phyloP scores from a whole-genome alignment of 2,797 vertebrate genomes.

The Sciurus vulgaris region DNA sequence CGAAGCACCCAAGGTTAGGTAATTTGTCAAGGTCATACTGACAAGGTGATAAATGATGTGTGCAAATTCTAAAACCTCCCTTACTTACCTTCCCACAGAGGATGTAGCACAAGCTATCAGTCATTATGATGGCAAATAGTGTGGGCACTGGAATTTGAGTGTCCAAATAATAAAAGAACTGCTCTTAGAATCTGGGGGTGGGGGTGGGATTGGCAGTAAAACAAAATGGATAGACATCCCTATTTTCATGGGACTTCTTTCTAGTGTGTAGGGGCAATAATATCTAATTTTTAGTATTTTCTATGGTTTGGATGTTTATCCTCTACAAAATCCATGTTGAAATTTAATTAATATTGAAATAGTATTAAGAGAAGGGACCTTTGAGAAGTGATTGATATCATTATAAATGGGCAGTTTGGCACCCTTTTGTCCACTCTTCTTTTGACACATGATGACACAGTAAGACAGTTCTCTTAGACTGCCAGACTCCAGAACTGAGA shows the following conservation, averaged over 20 bases:
- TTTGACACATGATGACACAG: not conserved
- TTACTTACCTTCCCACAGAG: not conserved
- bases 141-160: not conserved
- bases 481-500: not conserved
- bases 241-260: not conserved
- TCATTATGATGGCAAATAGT: accelerated
- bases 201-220: not conserved
- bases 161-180: not conserved
- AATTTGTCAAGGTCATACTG: not conserved
- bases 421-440: not conserved
- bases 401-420: not conserved
- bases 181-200: not conserved
- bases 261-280: not conserved
- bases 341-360: not conserved
- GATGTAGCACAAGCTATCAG: not conserved
- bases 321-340: not conserved
- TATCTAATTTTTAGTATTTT: not conserved
- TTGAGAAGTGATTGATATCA: not conserved
- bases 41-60: not conserved
- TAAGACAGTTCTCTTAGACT: not conserved
- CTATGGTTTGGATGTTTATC: not conserved
- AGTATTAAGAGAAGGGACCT: not conserved
- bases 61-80: not conserved
- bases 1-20: not conserved
- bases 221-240: not conserved